These are phyloP conservation scores for Rhipidura dahli DNA, from an alignment of 2,113 vertebrate genomes.

Conservation along the genomic window DNA sequence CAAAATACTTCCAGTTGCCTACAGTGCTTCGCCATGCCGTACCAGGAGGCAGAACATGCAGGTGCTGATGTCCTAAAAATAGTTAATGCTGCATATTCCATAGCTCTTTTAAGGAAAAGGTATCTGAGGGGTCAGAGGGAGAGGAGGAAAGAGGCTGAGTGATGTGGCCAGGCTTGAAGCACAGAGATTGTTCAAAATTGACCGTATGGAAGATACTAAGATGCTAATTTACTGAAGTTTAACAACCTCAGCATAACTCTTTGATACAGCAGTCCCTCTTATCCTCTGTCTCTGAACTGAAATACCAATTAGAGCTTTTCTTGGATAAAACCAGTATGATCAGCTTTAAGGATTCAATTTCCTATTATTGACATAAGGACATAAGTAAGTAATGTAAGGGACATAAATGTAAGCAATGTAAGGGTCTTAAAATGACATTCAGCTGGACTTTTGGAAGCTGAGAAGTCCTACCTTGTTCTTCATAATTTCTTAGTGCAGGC, in stretches of 20 bases:
- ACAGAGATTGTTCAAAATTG: not conserved
- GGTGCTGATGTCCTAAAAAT: not conserved
- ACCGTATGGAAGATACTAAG: not conserved
- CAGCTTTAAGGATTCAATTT: not conserved
- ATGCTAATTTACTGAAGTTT: constrained; percentile 5
- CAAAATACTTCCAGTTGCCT: not conserved
- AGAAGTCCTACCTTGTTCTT: not conserved
- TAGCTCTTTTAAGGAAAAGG: not conserved
- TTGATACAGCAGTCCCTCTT: not conserved
- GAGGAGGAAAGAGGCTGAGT: not conserved
- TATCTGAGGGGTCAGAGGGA: not conserved
- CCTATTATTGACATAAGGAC: not conserved
- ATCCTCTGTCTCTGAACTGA: not conserved
- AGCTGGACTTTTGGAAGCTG: not conserved
- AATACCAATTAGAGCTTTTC: not conserved
- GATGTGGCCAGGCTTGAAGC: not conserved
- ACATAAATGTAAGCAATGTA: not conserved
- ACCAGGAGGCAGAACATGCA: not conserved
- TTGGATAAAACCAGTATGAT: not conserved
- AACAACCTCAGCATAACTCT: not conserved
- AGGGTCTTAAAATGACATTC: not conserved
- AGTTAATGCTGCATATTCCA: not conserved
- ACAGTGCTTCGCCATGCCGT: not conserved
- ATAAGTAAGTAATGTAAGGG: not conserved
- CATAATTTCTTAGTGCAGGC: not conserved